Percentiles rank a stretch among this genome's conserved stretches.
Conservation (phyloP, 2,113 vertebrate species). For the Rallus limicola region DNA sequence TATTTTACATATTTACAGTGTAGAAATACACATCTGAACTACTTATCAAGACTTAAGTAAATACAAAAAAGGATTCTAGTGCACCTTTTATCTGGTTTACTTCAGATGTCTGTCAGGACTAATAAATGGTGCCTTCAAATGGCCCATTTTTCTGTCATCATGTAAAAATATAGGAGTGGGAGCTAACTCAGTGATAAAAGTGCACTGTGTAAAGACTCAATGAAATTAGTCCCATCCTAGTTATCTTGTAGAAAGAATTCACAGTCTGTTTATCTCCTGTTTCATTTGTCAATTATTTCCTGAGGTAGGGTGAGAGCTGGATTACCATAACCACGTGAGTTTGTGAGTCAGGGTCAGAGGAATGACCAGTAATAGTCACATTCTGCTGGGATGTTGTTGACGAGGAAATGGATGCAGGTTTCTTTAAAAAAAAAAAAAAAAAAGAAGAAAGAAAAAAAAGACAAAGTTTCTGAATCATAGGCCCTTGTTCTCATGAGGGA, state of each 20-base stretch:
- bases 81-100: not conserved
- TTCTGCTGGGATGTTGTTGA: not conserved
- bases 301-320: not conserved
- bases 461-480: not conserved
- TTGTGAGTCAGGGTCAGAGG: not conserved
- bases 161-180: not conserved
- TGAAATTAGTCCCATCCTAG: not conserved
- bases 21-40: not conserved
- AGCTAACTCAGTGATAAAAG: not conserved
- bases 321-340: fast-evolving
- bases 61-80: not conserved
- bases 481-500: not conserved
- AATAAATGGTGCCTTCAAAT: not conserved
- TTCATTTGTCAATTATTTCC: not conserved
- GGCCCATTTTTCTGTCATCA: not conserved
- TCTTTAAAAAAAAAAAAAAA: not conserved
- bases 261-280: not conserved
- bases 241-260: not conserved
- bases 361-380: not conserved
- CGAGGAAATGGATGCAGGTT: not conserved
- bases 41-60: not conserved
- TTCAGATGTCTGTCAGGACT: not conserved
- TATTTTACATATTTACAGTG: not conserved
- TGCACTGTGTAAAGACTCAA: not conserved
- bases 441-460: too few species aligned